These are phyloP conservation scores for Hemaris fuciformis DNA, from an alignment of 2,888 invertebrate species.

Conservation along the genomic window DNA sequence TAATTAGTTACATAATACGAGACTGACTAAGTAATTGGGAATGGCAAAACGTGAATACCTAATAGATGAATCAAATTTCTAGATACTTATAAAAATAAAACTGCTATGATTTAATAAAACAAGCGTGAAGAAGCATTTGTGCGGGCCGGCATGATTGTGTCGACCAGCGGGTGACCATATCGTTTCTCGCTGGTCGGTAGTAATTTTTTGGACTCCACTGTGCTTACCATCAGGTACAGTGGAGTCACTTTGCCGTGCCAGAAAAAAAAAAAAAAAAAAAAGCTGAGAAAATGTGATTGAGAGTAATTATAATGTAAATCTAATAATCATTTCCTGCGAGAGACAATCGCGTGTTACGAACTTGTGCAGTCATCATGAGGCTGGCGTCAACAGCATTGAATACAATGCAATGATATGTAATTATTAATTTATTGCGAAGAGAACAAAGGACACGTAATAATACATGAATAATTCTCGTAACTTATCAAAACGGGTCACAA, in stretches of 20 bases:
- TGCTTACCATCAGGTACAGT: too few species aligned
- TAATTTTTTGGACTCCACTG: too few species aligned
- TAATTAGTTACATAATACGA: neutral
- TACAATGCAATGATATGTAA: constrained; percentile 36
- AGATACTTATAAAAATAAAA: neutral
- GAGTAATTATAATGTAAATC: neutral
- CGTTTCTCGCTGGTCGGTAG: too few species aligned
- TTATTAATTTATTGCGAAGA: constrained; percentile 28
- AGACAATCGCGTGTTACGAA: constrained; percentile 6
- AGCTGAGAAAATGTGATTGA: neutral
- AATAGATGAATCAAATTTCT: neutral
- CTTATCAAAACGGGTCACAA: neutral
- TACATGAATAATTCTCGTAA: neutral
- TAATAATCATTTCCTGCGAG: constrained; percentile 6
- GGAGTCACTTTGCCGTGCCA: too few species aligned
- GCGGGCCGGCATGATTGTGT: too few species aligned
- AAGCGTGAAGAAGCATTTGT: too few species aligned
- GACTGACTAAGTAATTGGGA: neutral
- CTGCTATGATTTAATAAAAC: too few species aligned
- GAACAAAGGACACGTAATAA: constrained; percentile 33
- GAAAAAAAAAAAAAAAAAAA: too few species aligned
- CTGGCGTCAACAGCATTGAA: constrained; percentile 35
- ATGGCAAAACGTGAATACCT: neutral
- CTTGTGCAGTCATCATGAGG: constrained; percentile 11
- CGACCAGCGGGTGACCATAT: too few species aligned